Conservation (phyloP, 2,113 vertebrate species). For the Galemys pyrenaicus region DNA sequence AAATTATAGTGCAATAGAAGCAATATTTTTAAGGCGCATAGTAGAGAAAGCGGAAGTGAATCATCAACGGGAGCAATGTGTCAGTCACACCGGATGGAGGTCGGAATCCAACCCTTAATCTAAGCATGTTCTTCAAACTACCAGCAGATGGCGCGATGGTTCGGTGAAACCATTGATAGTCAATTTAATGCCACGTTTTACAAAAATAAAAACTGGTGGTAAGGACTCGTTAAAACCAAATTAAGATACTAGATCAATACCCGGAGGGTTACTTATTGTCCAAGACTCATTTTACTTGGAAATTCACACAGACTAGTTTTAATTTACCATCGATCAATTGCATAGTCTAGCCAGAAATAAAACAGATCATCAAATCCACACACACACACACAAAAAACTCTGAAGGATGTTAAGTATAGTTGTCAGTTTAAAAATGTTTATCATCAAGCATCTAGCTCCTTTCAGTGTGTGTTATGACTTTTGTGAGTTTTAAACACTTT, state of each 20-base stretch:
- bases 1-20: background rate
- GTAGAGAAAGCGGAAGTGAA: background rate
- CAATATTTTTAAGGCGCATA: background rate
- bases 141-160: constrained; percentile 53
- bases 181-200: background rate
- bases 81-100: too few species aligned
- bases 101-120: background rate
- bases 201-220: background rate
- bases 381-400: background rate
- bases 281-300: background rate
- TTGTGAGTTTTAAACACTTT: background rate
- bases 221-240: background rate
- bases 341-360: background rate
- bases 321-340: background rate
- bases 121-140: background rate
- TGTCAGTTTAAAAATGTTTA: background rate
- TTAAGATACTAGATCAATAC: background rate
- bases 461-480: background rate
- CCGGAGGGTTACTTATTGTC: background rate
- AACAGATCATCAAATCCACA: background rate
- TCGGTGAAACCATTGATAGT: background rate
- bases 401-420: background rate
- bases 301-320: background rate
- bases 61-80: background rate
- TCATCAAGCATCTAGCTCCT: background rate